A percentile compares a stretch with the other conserved stretches of the same genome.
These are phyloP conservation scores for Brachystomella parvula DNA, from an alignment of 1,140 invertebrate genomes.

Conservation along the genomic window DNA sequence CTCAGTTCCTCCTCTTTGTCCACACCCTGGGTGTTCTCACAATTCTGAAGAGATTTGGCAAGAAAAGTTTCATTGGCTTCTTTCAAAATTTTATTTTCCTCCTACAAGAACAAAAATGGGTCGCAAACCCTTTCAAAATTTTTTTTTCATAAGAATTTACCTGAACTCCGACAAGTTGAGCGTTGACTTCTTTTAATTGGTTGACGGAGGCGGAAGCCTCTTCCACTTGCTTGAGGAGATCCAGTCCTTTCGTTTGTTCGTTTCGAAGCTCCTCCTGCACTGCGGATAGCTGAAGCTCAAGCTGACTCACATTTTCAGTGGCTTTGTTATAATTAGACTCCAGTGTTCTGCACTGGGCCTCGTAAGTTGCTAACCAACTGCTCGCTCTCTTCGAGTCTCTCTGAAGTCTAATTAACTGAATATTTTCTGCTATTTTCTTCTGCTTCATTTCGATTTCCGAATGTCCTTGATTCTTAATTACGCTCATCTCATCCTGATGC, in stretches of 20 bases:
- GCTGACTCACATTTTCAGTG: constrained; percentile 18
- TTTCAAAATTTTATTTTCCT: constrained; percentile 29
- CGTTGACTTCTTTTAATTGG: constrained; percentile 19
- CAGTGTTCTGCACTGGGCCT: constrained; percentile 22
- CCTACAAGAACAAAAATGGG: not conserved
- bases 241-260: constrained; percentile 14
- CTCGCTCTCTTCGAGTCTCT: constrained; percentile 21
- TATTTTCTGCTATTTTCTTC: constrained; percentile 27
- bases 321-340: constrained; percentile 22
- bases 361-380: constrained; percentile 17
- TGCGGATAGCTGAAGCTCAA: constrained; percentile 20
- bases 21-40: constrained; percentile 8
- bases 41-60: constrained; percentile 5
- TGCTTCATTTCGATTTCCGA: constrained; percentile 10
- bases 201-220: constrained; percentile 1
- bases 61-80: constrained; percentile 20
- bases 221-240: constrained; percentile 21
- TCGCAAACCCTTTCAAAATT: not conserved
- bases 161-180: constrained; percentile 15
- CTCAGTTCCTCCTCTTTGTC: constrained; percentile 13
- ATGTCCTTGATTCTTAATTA: not conserved
- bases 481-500: not conserved
- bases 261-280: constrained; percentile 13
- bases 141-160: constrained; percentile 8
- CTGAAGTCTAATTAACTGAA: constrained; percentile 27